Percentiles rank a stretch among this genome's conserved stretches.
Conservation (phyloP, 2,888 invertebrate species). For the Apantesis nais region DNA sequence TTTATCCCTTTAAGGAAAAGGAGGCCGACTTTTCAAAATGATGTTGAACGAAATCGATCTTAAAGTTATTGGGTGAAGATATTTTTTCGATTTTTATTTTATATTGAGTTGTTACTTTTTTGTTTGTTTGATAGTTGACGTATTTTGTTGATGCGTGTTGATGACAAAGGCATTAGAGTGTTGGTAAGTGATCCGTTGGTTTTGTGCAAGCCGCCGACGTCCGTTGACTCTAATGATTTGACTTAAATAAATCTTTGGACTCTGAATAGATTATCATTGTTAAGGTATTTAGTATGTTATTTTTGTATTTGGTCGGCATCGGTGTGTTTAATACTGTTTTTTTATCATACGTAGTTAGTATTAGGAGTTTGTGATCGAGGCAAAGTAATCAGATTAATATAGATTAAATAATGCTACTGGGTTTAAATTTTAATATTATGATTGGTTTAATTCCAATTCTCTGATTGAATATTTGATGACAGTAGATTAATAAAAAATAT, state of each 20-base stretch:
- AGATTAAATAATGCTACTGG: neutral
- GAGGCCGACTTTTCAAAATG: constrained; percentile 63
- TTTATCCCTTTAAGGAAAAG: constrained; percentile 76
- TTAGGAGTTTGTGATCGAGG: neutral
- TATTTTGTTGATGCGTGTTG: constrained; percentile 77
- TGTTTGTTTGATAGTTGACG: constrained; percentile 46
- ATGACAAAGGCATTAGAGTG: constrained; percentile 81
- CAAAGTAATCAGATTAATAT: neutral
- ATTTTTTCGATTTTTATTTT: constrained; percentile 33
- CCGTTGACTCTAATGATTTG: constrained; percentile 73
- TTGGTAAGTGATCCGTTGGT: constrained; percentile 75
- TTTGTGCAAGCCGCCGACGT: constrained; percentile 73
- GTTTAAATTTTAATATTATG: neutral
- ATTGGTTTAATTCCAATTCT: neutral
- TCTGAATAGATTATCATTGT: constrained; percentile 67
- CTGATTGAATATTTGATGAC: neutral
- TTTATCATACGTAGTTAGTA: neutral
- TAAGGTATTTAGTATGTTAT: constrained; percentile 26
- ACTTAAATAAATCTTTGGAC: constrained; percentile 67
- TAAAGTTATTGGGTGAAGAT: constrained; percentile 38
- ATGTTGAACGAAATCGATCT: constrained; percentile 39
- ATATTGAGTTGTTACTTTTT: constrained; percentile 49
- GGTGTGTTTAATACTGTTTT: neutral
- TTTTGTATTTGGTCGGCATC: constrained; percentile 34
- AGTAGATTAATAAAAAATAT: neutral